Conservation (phyloP, 2,888 invertebrate genomes). For the Lepidochrysops patricia region DNA sequence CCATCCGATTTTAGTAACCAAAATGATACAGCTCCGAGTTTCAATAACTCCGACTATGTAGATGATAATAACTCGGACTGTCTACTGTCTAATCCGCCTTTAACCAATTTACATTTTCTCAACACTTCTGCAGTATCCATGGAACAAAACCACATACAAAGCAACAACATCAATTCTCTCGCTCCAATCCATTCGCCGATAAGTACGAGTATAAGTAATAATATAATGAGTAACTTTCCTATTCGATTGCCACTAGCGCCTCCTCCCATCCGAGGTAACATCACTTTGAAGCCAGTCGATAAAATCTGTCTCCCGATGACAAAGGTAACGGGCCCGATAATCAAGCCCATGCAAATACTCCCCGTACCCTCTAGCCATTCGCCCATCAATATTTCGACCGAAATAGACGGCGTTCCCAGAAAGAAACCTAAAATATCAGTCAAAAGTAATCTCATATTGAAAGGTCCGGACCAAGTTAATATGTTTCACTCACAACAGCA, state of each 20-base stretch:
- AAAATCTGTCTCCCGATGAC: slow-evolving; percentile 51
- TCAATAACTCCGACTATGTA: slow-evolving; percentile 36
- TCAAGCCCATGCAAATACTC: slow-evolving; percentile 58
- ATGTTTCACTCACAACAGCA: slow-evolving; percentile 69
- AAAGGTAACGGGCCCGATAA: slow-evolving; percentile 59
- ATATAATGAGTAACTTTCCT: slow-evolving; percentile 63
- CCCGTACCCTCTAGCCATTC: slow-evolving; percentile 61
- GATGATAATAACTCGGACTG: slow-evolving; percentile 60
- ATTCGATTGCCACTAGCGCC: slow-evolving; percentile 49
- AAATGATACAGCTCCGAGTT: slow-evolving; percentile 40
- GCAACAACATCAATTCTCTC: slow-evolving; percentile 44
- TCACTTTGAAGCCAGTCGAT: slow-evolving; percentile 54
- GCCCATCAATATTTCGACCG: slow-evolving; percentile 45
- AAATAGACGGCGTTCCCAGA: slow-evolving; percentile 50
- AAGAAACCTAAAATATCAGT: slow-evolving; percentile 71
- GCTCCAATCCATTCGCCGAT: slow-evolving; percentile 45
- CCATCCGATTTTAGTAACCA: slow-evolving; percentile 39
- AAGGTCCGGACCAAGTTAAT: slow-evolving; percentile 65
- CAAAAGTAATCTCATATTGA: slow-evolving; percentile 65
- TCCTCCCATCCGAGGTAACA: slow-evolving; percentile 48
- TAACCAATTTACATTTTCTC: slow-evolving; percentile 50
- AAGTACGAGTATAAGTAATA: slow-evolving; percentile 41
- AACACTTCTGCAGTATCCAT: slow-evolving; percentile 44
- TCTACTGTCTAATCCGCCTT: slow-evolving; percentile 46
- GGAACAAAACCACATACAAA: slow-evolving; percentile 48